A percentile compares a stretch with the other conserved stretches of the same genome.
These are phyloP conservation scores for Apoda limacodes DNA, from an alignment of 2,888 invertebrate species.

Conservation along the genomic window DNA sequence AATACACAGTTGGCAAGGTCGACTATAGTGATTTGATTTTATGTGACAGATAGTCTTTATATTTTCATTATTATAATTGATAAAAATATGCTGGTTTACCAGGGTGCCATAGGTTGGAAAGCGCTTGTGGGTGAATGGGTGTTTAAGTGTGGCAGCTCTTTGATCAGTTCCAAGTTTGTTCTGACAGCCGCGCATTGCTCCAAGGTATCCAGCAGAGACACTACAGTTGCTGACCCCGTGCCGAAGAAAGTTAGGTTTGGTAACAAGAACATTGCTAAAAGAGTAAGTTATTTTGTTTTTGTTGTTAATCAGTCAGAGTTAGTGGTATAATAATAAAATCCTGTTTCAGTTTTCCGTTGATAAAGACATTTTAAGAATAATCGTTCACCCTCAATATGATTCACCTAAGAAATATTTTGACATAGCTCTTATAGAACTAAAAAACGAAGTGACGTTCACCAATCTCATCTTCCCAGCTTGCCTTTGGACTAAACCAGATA, in stretches of 20 bases:
- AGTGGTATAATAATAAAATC: not conserved
- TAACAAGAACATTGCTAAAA: conserved; percentile 26
- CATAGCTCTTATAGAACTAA: conserved; percentile 23
- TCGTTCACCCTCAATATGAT: conserved; percentile 12
- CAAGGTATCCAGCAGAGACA: conserved; percentile 18
- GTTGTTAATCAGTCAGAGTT: no score
- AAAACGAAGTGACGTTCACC: conserved; percentile 15
- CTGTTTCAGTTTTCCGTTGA: not conserved
- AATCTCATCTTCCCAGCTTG: conserved; percentile 22
- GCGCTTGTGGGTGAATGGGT: conserved; percentile 24
- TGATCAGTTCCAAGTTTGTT: no score
- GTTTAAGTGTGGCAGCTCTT: conserved; percentile 70
- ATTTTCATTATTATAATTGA: no score
- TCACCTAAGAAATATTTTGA: conserved; percentile 16
- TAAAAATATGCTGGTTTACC: conserved; percentile 3
- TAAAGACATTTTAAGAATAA: not conserved
- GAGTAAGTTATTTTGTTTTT: no score
- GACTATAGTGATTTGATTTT: no score
- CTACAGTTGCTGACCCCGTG: conserved; percentile 17
- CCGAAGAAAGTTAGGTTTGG: conserved; percentile 34
- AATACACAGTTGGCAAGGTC: no score
- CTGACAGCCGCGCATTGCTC: no score
- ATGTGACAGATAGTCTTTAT: no score
- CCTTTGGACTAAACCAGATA: conserved; percentile 16
- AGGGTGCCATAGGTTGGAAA: conserved; percentile 35